Base-by-base conservation (phyloP, 2,888 invertebrate species). In the Girardia tigrina region DNA sequence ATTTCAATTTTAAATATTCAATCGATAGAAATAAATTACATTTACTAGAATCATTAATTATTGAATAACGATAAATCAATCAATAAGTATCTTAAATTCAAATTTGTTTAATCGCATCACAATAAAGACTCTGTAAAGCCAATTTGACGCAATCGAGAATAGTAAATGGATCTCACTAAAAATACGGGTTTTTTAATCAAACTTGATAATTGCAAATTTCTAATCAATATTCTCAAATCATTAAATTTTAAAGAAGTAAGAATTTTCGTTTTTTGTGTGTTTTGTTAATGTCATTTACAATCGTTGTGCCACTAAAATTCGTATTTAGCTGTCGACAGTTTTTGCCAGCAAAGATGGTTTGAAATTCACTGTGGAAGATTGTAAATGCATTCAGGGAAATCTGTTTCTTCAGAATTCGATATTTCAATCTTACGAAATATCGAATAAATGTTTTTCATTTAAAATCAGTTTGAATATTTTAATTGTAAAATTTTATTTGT, bases 351-450 rank as follows among this genome's bases (percentile, higher is more conserved):
- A 90, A 42, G 90, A 91, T 83, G 94, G 94, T 0, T 84, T 95
- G 29, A 92, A 92, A 84, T 87, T 94, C 36, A 91, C 92, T 0
- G 90, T 92, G 0, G 94, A 94, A 82, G 92, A 92, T 83, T 89
- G 90, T 26, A 92, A 91, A 84, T 91, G 90, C 85, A 89, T 92
- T 70, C 94, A 94, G 84, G 92, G 90, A 0, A 91, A 90, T 75
- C 90, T 91, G 0, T 94, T 92, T 82, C 88, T 94, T 28, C 91
- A 56, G n/a, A 4, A 56, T 12, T 56, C 56, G n/a, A 6, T 56
- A 56, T 56, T 56, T n/a, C 56, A 56, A n/a, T 23, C 4, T 6
- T 16, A 56, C 23, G 23, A 56, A 56, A 56, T 56, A 8, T 56
- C 56, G 4, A n/a, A 56, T 6, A 56, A 56, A 16, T 56, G 56